Percentiles rank a stretch among this genome's conserved stretches.
Conservation (phyloP, 2,888 invertebrate genomes). For the Rugalucina vietnamica region DNA sequence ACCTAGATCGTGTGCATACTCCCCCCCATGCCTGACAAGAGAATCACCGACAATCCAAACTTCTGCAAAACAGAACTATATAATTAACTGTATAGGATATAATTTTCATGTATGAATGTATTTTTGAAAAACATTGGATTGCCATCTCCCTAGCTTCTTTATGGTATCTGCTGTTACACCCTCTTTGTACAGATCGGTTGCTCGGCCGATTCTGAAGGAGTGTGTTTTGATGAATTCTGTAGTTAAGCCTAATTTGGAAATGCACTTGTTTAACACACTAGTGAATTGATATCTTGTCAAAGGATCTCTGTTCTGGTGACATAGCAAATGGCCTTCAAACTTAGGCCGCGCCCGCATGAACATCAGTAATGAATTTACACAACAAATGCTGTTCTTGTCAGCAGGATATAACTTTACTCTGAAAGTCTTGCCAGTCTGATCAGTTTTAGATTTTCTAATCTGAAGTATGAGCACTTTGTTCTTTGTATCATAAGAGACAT, state of each 20-base stretch:
- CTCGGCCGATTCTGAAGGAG: conserved; percentile 1
- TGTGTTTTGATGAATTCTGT: not conserved
- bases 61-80: not conserved
- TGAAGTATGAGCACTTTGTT: not conserved
- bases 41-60: conserved; percentile 9
- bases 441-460: not conserved
- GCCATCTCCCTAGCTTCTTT: conserved; percentile 1
- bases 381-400: not conserved
- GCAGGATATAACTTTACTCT: not conserved
- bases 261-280: not conserved
- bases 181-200: not conserved
- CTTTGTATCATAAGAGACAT: not conserved
- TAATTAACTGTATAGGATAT: not conserved
- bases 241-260: not conserved
- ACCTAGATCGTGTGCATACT: not conserved
- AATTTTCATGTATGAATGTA: not conserved
- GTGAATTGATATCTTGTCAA: not conserved
- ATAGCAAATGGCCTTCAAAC: not conserved
- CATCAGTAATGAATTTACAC: not conserved
- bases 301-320: not conserved
- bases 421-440: not conserved
- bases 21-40: not conserved
- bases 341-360: not conserved
- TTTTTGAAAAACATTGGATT: not conserved
- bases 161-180: not conserved